Evolutionary conservation across 2,113 vertebrate species (phyloP), one percentile per base, ranked within the genome.

Genomic region (Hypanus sabinus): DNA sequence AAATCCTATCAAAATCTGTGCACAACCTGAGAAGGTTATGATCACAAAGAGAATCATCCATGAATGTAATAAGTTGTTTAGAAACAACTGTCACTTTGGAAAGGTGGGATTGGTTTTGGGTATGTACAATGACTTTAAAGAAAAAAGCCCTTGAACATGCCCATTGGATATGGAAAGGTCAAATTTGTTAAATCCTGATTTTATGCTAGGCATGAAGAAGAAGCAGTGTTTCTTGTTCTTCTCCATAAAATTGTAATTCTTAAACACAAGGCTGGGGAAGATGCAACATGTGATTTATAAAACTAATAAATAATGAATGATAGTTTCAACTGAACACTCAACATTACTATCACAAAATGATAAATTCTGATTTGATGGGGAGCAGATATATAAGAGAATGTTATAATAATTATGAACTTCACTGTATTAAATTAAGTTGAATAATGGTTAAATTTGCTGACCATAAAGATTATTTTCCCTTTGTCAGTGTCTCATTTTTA

Each of bases 301-400:
- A 85, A 57, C 81, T 27, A 85, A 33, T 9, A 85, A 85, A 85
- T 80, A 38, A 38, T 60, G 46, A 27, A 10, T 55, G 22, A 22
- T 85, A 22, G 27, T 57, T 57, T 60, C 55, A 24, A 85, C 57
- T 65, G 55, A 65, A 33, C 11, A 14, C 27, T 62, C 5, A 16
- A 33, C 27, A 65, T 88, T 88, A 30, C 85, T 62, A 62, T 30
- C 55, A 62, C 85, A 88, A 87, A 87, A n/a, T 62, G 85, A 87
- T 57, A 62, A 57, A 30, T 27, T 87, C 27, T 87, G 27, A 4
- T 60, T 85, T 85, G 22, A 9, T 57, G 55, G 55, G 36, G 36
- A 2, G 46, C 22, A 11, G 20, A 0, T 16, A 62, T 27, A n/a
- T n/a, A 12, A 62, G 83, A 27, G 27, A 30, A 60, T 60, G 83